Evolutionary conservation across 1,140 invertebrate genomes (phyloP), one percentile per base, ranked within the genome.

Genomic region (Homalodisca vitripennis): DNA sequence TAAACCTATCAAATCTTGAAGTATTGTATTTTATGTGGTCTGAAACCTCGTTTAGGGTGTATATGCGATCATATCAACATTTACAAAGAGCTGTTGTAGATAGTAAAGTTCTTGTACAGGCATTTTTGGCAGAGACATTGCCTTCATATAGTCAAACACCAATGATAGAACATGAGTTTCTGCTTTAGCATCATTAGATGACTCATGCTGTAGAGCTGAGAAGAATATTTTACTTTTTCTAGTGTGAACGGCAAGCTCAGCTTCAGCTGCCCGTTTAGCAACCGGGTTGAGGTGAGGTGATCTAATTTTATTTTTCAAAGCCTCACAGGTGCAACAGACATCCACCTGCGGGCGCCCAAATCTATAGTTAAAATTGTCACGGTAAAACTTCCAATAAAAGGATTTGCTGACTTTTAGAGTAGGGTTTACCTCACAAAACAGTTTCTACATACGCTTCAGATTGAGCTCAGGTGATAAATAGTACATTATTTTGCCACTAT

Each of bases 401-500:
- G 51, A 55, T 55, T 26, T 55, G 22, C 51, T 55, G 24, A 55
- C 51, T 55, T 55, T 55, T 6, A 55, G 51, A 10, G 51, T 55
- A 20, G 51, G 51, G 20, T 55, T 55, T 55, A 12, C 51, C 6
- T 6, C 22, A 55, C 51, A 55, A 55, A 12, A 55, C 51, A 20
- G n/a, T 55, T 55, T 55, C 51, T 26, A 55, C 51, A 55, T 55
- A 12, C 6, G 22, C 20, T 55, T 55, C 3, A 55, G 51, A 26
- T 55, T 55, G 17, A 55, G 51, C 51, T 55, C 51, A 12, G 51
- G 6, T 55, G 51, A 55, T 26, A 55, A 55, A 55, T 55, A 55
- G 51, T 20, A 55, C 51, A 55, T 55, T 55, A 6, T 55, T 20
- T 55, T 55, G 6, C 51, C 51, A 22, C 51, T 55, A 20, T 55